phyloP scores from a whole-genome alignment of 2,888 invertebrate genomes.

The Chaetoderma sp. region DNA sequence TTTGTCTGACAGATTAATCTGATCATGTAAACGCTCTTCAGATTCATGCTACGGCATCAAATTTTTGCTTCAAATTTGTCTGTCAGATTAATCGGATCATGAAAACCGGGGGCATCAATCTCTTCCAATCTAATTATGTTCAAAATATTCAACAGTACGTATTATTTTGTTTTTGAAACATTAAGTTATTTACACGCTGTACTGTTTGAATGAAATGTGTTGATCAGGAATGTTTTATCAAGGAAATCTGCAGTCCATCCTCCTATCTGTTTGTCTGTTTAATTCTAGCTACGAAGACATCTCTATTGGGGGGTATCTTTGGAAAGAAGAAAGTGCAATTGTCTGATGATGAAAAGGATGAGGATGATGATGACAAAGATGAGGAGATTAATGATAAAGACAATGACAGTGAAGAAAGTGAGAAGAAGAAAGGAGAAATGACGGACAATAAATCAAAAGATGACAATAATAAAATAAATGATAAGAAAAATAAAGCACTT shows the following conservation, averaged over 20 bases:
- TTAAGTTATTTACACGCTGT: too few relatives aligned
- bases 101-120: too few relatives aligned
- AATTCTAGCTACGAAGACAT: background rate
- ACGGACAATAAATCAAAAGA: background rate
- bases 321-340: slow-evolving; percentile 8
- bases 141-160: background rate
- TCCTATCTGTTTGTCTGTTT: background rate
- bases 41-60: too few relatives aligned
- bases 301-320: background rate
- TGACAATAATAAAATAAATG: slow-evolving; percentile 8
- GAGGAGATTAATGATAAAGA: slow-evolving; percentile 17
- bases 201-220: too few relatives aligned
- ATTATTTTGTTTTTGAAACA: background rate
- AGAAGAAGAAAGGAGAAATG: slow-evolving; percentile 8
- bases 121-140: too few relatives aligned
- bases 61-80: too few relatives aligned
- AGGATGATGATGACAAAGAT: slow-evolving; percentile 18
- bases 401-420: background rate
- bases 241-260: too few relatives aligned
- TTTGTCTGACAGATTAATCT: too few relatives aligned
- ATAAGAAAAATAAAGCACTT: slow-evolving; percentile 1
- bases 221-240: too few relatives aligned
- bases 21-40: too few relatives aligned
- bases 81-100: too few relatives aligned
- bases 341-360: slow-evolving; percentile 23